phyloP scores from a whole-genome alignment of 2,888 invertebrate genomes.

The Acronicta leporina region DNA sequence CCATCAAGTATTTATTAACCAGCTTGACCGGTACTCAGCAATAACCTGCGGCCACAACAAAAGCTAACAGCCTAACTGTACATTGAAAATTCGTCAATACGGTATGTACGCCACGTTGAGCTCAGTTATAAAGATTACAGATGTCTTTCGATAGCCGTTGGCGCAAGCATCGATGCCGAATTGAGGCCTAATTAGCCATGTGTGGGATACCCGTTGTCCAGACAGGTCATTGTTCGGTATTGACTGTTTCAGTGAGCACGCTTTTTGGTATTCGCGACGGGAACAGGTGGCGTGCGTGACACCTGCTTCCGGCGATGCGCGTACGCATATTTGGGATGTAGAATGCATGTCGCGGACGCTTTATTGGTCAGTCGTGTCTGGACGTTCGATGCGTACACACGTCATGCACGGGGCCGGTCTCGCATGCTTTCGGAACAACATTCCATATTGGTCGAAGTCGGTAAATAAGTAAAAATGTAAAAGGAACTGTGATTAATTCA shows the following conservation, averaged over 20 bases:
- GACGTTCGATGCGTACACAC: slow-evolving; percentile 46
- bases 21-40: slow-evolving; percentile 22
- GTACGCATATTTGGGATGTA: slow-evolving; percentile 66
- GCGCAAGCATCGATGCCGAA: slow-evolving; percentile 41
- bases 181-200: slow-evolving; percentile 55
- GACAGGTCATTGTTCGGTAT: slow-evolving; percentile 76
- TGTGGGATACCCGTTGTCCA: slow-evolving; percentile 46
- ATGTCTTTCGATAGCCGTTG: slow-evolving; percentile 43
- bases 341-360: slow-evolving; percentile 57
- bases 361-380: slow-evolving; percentile 61
- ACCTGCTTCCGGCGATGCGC: slow-evolving; percentile 77
- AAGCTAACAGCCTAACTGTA: slow-evolving; percentile 45
- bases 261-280: slow-evolving; percentile 77
- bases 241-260: slow-evolving; percentile 43
- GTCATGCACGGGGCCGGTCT: slow-evolving; percentile 29
- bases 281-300: slow-evolving; percentile 77
- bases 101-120: slow-evolving; percentile 40
- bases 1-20: slow-evolving; percentile 43
- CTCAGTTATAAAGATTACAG: slow-evolving; percentile 34
- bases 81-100: slow-evolving; percentile 23
- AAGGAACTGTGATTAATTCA: slow-evolving; percentile 17
- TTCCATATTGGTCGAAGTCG: slow-evolving; percentile 41
- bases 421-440: slow-evolving; percentile 43
- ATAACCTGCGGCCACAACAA: slow-evolving; percentile 31
- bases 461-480: slow-evolving; percentile 32